A percentile compares a stretch with the other conserved stretches of the same genome.
Evolutionary conservation across 1,140 invertebrate genomes (phyloP).

Genomic region (Danaus plexippus): DNA sequence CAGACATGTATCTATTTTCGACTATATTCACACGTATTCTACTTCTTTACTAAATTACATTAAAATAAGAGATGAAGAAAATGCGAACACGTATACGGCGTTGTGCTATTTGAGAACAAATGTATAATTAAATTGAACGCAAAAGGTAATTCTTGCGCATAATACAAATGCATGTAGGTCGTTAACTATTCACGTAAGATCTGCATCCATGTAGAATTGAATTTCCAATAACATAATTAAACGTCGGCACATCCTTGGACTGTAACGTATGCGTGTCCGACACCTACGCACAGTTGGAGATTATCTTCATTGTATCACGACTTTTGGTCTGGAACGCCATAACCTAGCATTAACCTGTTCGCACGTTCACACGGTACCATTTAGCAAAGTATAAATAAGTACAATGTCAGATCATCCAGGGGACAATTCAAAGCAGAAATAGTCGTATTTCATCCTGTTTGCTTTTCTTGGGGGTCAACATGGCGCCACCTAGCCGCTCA

Average conservation of each 20-base stretch:
- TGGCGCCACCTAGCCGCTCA: slow-evolving; percentile 57
- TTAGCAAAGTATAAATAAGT: slow-evolving; percentile 32
- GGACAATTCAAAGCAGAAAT: slow-evolving; percentile 34
- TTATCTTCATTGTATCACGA: slow-evolving; percentile 34
- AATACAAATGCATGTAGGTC: too few relatives aligned
- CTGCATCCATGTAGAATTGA: too few relatives aligned
- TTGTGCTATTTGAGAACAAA: too few relatives aligned
- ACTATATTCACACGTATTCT: too few relatives aligned
- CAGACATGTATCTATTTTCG: too few relatives aligned
- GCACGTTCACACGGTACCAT: slow-evolving; percentile 29
- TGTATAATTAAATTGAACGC: too few relatives aligned
- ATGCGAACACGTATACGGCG: too few relatives aligned
- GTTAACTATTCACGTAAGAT: too few relatives aligned
- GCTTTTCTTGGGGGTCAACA: slow-evolving; percentile 36
- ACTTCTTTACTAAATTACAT: too few relatives aligned
- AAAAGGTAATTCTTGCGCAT: too few relatives aligned
- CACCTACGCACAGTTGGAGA: slow-evolving; percentile 25
- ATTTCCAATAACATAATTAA: slow-evolving; percentile 1
- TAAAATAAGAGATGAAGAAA: too few relatives aligned
- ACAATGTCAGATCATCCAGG: slow-evolving; percentile 26
- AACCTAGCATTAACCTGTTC: slow-evolving; percentile 31
- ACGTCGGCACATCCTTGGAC: slow-evolving; percentile 18
- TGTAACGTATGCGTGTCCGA: slow-evolving; percentile 16
- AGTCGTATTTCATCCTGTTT: slow-evolving; percentile 43
- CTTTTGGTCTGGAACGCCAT: slow-evolving; percentile 21